These are phyloP conservation scores for Acarapis woodi DNA, from an alignment of 1,140 invertebrate species.

Conservation along the genomic window DNA sequence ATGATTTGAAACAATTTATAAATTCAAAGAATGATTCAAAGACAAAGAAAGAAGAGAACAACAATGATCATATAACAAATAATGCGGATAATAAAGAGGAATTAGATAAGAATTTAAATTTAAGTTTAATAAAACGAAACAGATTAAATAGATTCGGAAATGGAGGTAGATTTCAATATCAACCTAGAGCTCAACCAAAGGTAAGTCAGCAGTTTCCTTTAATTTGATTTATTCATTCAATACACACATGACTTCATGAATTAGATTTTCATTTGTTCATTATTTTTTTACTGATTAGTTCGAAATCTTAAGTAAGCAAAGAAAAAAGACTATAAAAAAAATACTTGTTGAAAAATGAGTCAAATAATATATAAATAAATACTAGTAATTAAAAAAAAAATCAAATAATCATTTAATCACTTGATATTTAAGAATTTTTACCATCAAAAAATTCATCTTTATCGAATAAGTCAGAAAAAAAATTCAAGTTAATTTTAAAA, in stretches of 20 bases:
- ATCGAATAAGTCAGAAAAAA: not conserved
- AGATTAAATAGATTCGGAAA: not conserved
- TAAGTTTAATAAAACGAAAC: not conserved
- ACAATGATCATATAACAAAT: not conserved
- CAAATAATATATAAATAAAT: not conserved
- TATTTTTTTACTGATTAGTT: no score
- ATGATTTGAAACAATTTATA: not conserved
- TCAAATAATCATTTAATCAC: not conserved
- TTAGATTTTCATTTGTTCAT: not conserved
- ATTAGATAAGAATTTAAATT: no score
- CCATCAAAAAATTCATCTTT: not conserved
- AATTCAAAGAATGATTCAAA: not conserved
- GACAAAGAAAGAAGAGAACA: not conserved
- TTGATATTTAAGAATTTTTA: not conserved
- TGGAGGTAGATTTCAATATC: conserved; percentile 3
- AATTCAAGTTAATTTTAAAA: not conserved
- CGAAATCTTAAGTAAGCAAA: no score
- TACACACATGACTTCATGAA: not conserved
- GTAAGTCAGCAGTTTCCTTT: not conserved
- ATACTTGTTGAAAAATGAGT: not conserved
- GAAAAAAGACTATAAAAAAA: no score
- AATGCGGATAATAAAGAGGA: not conserved
- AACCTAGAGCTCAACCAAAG: not conserved
- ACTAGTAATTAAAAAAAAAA: not conserved
- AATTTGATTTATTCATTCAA: not conserved